Conservation (phyloP, 2,888 invertebrate species). For the Trichogramma dendrolimi region DNA sequence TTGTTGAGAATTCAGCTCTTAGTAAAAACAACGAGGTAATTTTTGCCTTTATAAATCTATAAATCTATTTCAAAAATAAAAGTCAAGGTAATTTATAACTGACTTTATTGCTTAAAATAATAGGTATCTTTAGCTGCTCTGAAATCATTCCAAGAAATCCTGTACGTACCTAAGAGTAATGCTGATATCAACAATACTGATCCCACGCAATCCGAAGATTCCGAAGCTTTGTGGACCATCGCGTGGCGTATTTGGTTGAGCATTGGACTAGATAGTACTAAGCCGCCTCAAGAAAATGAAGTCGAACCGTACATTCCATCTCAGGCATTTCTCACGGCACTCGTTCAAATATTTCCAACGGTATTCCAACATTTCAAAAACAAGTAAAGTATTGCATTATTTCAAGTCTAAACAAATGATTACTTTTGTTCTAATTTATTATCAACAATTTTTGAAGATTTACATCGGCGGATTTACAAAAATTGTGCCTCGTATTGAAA, state of each 20-base stretch:
- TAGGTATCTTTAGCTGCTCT: slow-evolving; percentile 88
- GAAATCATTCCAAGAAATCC: slow-evolving; percentile 94
- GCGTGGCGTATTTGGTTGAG: slow-evolving; percentile 86
- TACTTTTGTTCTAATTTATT: neutral
- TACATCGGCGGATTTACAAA: slow-evolving; percentile 69
- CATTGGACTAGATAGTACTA: slow-evolving; percentile 76
- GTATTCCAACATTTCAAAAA: slow-evolving; percentile 84
- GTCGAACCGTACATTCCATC: slow-evolving; percentile 78
- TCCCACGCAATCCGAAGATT: slow-evolving; percentile 50
- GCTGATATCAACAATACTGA: slow-evolving; percentile 46
- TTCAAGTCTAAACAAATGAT: neutral
- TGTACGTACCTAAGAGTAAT: slow-evolving; percentile 62
- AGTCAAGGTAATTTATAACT: neutral
- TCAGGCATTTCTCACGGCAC: slow-evolving; percentile 87
- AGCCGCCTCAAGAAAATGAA: slow-evolving; percentile 56
- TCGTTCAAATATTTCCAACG: slow-evolving; percentile 93
- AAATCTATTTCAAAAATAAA: neutral
- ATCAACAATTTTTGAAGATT: slow-evolving; percentile 52
- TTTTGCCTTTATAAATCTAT: neutral
- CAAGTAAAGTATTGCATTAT: slow-evolving; percentile 55
- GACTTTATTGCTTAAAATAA: slow-evolving; percentile 4
- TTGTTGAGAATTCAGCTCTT: slow-evolving; percentile 88
- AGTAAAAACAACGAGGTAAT: slow-evolving; percentile 86
- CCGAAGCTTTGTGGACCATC: slow-evolving; percentile 68
- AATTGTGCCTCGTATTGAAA: slow-evolving; percentile 72